Evolutionary conservation across 1,140 invertebrate genomes (phyloP), one percentile per base, ranked within the genome.

Genomic region (Himalopsyche phryganea): DNA sequence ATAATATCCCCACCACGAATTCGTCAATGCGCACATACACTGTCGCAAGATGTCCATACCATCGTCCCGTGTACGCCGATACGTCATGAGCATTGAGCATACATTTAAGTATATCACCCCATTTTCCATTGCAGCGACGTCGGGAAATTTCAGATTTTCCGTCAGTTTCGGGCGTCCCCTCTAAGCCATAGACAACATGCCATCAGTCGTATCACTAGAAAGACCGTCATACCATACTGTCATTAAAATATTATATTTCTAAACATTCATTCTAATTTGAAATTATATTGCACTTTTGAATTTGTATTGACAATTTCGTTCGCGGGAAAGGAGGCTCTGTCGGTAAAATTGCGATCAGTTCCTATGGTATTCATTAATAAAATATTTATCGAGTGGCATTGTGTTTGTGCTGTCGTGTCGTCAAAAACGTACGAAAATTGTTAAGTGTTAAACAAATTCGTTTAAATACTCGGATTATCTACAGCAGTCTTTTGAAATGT

Each of bases 361-460:
- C 20, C 55, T 41, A 58, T 58, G 55, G 55, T 44, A 45, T 58
- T 46, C 47, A 50, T 58, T 58, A 45, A 58, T 50, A 51, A 58
- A 58, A 50, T 44, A 50, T 42, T 32, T 33, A 19, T 11, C 28
- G 52, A 42, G 54, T 57, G 19, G 40, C 32, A 19, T 19, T 19
- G 11, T 14, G 15, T 6, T 5, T 6, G 52, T 48, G 20, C 45
- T 15, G 36, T 13, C 45, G 45, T 56, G 46, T 41, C 44, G 1
- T 14, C 13, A 54, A 15, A 20, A 13, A 11, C 6, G 49, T 50
- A n/a, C n/a, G 19, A 42, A 32, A 23, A 32, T 44, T 23, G 38
- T 44, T 44, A 52, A 44, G 1, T 28, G 23, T 28, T 28, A 3
- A 28, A 28, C 23, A 9, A 28, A 28, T 28, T 28, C 23, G 23